Evolutionary conservation across 2,113 vertebrate genomes (phyloP).

Genomic region (Platysternon megacephalum): DNA sequence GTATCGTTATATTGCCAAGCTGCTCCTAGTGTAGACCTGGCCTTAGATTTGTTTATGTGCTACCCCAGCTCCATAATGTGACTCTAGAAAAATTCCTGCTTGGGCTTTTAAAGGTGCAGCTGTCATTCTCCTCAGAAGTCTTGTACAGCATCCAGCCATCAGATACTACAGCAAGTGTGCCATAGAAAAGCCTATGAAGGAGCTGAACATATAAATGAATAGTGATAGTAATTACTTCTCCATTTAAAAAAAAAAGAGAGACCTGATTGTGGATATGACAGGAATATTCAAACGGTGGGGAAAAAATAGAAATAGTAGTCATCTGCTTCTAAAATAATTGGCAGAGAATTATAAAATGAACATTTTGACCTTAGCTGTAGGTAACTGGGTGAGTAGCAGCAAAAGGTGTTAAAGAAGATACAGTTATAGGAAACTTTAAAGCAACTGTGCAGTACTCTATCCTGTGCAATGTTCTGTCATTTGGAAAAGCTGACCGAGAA

Average conservation of each 20-base stretch:
- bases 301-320: neutral
- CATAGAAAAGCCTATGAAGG: neutral
- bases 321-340: neutral
- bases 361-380: neutral
- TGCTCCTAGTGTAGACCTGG: neutral
- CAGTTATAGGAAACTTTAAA: neutral
- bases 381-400: neutral
- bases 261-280: neutral
- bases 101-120: neutral
- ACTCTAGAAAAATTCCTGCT: neutral
- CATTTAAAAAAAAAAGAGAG: neutral
- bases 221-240: neutral
- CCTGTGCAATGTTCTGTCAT: neutral
- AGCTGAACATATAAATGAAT: neutral
- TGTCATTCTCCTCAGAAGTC: neutral
- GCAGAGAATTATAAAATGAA: neutral
- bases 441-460: neutral
- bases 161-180: neutral
- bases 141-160: neutral
- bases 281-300: neutral
- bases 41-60: neutral
- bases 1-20: neutral
- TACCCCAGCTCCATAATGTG: neutral
- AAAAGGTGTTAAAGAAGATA: neutral
- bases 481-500: neutral